A percentile compares a stretch with the other conserved stretches of the same genome.
These are phyloP conservation scores for Spisula solida DNA, from an alignment of 2,888 invertebrate species.

Conservation along the genomic window DNA sequence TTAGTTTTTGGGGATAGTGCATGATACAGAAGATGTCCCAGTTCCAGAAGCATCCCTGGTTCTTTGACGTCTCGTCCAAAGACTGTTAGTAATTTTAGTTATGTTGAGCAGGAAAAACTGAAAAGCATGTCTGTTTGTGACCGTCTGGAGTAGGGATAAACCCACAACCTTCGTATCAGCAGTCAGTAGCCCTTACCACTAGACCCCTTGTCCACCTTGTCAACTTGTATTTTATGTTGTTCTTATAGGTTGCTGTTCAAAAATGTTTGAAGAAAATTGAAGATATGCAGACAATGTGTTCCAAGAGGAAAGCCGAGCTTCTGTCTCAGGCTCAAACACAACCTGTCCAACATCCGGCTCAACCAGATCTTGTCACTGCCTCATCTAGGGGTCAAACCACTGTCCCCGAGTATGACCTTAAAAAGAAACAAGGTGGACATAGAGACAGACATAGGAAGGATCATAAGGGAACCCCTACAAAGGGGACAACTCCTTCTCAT, in stretches of 20 bases:
- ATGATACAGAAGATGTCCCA: no score
- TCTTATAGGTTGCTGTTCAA: slow-evolving; percentile 82
- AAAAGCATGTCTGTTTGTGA: no score
- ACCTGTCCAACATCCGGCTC: slow-evolving; percentile 66
- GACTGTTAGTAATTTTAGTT: no score
- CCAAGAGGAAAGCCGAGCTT: slow-evolving; percentile 92
- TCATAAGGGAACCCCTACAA: slow-evolving; percentile 18
- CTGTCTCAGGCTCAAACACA: slow-evolving; percentile 92
- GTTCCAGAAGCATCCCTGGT: no score
- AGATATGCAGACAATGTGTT: slow-evolving; percentile 97
- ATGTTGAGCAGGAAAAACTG: no score
- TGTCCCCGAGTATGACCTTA: slow-evolving; percentile 73
- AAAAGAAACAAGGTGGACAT: slow-evolving; percentile 63
- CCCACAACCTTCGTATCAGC: no score
- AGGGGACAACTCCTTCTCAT: slow-evolving; percentile 56
- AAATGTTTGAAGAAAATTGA: slow-evolving; percentile 97
- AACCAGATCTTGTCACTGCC: slow-evolving; percentile 66
- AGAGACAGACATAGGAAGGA: slow-evolving; percentile 56
- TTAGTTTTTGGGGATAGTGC: no score
- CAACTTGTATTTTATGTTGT: neutral
- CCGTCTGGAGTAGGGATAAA: no score
- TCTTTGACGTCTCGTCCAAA: no score
- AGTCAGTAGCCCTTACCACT: no score
- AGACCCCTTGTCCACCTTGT: no score
- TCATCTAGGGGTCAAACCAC: slow-evolving; percentile 72